Evolutionary conservation across 2,113 vertebrate species (phyloP), one percentile per base, ranked within the genome.

Genomic region (Pelusios castaneus): DNA sequence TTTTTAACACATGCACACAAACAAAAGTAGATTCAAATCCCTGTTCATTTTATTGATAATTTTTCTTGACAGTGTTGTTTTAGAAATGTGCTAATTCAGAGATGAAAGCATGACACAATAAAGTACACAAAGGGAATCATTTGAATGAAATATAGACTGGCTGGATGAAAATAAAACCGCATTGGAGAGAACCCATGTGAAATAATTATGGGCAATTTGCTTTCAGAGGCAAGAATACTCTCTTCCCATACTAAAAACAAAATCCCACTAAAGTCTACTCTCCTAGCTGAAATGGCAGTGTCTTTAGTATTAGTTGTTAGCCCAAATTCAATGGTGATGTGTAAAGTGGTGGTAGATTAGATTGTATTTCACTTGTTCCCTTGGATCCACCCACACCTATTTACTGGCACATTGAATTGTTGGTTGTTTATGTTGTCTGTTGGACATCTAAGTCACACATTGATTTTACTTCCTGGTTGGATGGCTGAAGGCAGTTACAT

Each of bases 61-160:
- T 95, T 76, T 82, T 49, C 91, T 1, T 91, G 96, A 93, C 93
- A 93, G 45, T 88, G 91, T 95, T 95, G 94, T 94, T 89, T 97
- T 45, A 22, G 89, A 79, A 52, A 91, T 73, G 89, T 84, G 94
- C 91, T 96, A n/a, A 95, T 97, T 95, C 87, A 45, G 73, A 92
- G 95, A 92, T 95, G 96, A 96, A 93, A 97, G 95, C 1, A n/a
- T 43, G 92, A 87, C 86, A 83, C 34, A 96, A 89, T 51, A 55
- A 84, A 58, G 96, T 90, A 0, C 82, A 8, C 12, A 21, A 12
- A 47, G 38, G 75, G 88, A 34, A 56, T 38, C 25, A 89, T 80
- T 95, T 88, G 94, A 83, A 95, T 19, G 85, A 79, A 38, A 80
- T 89, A 67, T n/a, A 76, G 70, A 19, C 41, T n/a, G 88, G 2